Base-by-base conservation (phyloP, 1,140 invertebrate genomes). In the Glomeris maerens region DNA sequence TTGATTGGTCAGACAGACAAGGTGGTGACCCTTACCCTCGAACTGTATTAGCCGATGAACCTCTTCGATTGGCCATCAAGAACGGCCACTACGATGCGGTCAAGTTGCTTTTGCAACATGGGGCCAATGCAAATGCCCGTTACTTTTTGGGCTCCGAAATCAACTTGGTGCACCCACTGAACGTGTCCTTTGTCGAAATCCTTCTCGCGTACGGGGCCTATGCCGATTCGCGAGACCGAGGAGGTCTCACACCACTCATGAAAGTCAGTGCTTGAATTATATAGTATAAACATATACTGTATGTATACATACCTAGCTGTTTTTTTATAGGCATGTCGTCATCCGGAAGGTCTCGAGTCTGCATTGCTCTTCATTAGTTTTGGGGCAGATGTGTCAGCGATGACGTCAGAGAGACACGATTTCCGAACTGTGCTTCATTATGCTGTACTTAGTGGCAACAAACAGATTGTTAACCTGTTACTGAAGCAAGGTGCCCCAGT, bases 81-180 rank as follows among this genome's bases (percentile, higher is more conserved):
- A 89, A 90, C 64, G 81, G 84, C 48, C 84, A 92, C 63, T 80
- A 80, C 49, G 76, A 83, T 2, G 84, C 84, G 23, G 72, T 72
- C 1, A 62, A 67, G 38, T 55, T 75, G 42, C 59, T 78, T 58
- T 76, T 77, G 77, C 50, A 89, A 78, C 66, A 85, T 78, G 75
- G 76, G 1, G 76, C 76, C 3, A 67, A 75, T 57, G 68, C 74
- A 13, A 74, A 78, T 59, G 68, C 76, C 73, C 60, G 69, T 10
- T 88, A 89, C 62, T 92, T 92, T 67, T 85, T 91, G 60, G 88
- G 88, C 2, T 77, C 84, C 0, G 87, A 92, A 68, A 86, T 93
- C 48, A 91, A 90, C 63, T 68, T 91, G 39, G 79, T 91, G 2
- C 83, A 78, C 25, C 78, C 71, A 14, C 64, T 73, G 57, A 86